Percentiles rank a stretch among this genome's conserved stretches.
phyloP scores from a whole-genome alignment of 2,888 invertebrate genomes.

The Hermaeophaga mercurialis region DNA sequence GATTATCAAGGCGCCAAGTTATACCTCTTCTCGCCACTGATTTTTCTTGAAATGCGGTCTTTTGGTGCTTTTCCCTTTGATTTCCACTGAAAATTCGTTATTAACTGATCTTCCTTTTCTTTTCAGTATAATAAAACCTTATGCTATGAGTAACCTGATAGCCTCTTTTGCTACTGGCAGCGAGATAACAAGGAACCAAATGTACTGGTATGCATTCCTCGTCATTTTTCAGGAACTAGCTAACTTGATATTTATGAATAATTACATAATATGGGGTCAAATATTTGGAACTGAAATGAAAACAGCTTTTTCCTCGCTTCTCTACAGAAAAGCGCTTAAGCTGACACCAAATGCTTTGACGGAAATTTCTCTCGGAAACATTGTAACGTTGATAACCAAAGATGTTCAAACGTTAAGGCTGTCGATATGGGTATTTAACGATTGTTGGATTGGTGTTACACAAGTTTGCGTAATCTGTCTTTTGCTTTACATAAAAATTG shows the following conservation, averaged over 20 bases:
- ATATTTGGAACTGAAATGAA: slow-evolving; percentile 83
- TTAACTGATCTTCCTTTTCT: background rate
- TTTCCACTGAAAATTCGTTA: too few species aligned
- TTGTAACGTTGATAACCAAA: slow-evolving; percentile 88
- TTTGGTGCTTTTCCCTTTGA: too few species aligned
- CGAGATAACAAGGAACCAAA: slow-evolving; percentile 61
- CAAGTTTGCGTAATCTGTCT: slow-evolving; percentile 80
- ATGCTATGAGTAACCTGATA: slow-evolving; percentile 68
- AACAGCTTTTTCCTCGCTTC: slow-evolving; percentile 80
- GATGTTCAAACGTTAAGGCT: slow-evolving; percentile 91
- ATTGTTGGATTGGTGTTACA: slow-evolving; percentile 88
- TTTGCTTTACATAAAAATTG: slow-evolving; percentile 69
- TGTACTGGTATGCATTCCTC: slow-evolving; percentile 74
- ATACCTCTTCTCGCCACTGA: too few species aligned
- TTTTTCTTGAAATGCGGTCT: too few species aligned
- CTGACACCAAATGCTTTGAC: slow-evolving; percentile 63
- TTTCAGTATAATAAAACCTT: slow-evolving; percentile 57
- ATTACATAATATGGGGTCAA: slow-evolving; percentile 82
- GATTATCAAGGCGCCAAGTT: too few species aligned
- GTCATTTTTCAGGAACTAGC: slow-evolving; percentile 72
- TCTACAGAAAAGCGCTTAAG: slow-evolving; percentile 71
- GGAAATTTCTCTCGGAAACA: slow-evolving; percentile 71
- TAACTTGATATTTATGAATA: slow-evolving; percentile 69
- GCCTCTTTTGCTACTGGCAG: slow-evolving; percentile 65
- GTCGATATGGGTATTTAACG: slow-evolving; percentile 85